phyloP scores from a whole-genome alignment of 2,113 vertebrate species.

The Microtus pennsylvanicus region DNA sequence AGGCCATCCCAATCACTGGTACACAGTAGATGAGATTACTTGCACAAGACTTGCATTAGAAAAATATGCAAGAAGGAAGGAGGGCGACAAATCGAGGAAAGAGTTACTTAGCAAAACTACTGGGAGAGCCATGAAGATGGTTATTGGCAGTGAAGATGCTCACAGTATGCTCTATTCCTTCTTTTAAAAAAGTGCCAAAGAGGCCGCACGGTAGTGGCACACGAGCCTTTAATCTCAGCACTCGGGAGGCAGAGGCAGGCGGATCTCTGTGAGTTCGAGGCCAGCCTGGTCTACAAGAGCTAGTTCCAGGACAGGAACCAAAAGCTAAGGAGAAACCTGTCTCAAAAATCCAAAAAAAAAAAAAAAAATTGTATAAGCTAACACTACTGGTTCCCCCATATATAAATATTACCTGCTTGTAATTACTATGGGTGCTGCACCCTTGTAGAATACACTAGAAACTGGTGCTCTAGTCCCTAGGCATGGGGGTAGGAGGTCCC shows the following conservation, averaged over 20 bases:
- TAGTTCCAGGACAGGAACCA: no score
- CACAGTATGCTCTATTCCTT: not conserved
- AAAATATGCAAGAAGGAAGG: not conserved
- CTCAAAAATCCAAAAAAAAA: no score
- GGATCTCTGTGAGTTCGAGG: no score
- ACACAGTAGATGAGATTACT: not conserved
- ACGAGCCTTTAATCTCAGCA: no score
- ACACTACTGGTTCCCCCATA: not conserved
- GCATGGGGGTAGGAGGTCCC: fast-evolving
- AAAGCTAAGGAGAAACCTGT: no score
- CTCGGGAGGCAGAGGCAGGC: no score
- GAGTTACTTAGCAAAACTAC: not conserved
- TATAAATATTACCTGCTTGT: not conserved
- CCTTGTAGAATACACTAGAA: not conserved
- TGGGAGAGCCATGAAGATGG: not conserved
- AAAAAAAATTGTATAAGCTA: not conserved
- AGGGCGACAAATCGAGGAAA: no score
- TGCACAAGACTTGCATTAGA: not conserved
- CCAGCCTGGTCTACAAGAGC: no score
- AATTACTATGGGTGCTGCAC: not conserved
- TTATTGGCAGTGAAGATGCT: not conserved
- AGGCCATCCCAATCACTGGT: not conserved
- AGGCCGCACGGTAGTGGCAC: no score
- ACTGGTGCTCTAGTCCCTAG: no score
- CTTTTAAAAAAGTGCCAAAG: no score